These are phyloP conservation scores for Adelognathus sp. DNA, from an alignment of 2,888 invertebrate genomes.

Conservation along the genomic window DNA sequence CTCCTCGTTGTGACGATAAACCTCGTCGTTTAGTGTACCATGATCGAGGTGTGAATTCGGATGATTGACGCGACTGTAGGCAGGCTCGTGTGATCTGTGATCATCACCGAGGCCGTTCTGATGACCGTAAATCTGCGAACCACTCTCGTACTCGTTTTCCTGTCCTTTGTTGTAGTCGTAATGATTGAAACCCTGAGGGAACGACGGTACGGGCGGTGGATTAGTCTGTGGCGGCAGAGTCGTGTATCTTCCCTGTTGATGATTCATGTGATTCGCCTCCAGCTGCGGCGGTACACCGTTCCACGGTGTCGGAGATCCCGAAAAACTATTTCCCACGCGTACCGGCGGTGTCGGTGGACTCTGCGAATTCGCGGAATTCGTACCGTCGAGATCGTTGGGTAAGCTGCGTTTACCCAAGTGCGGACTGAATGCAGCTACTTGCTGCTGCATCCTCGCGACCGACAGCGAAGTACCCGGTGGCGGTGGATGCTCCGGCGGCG, in stretches of 20 bases:
- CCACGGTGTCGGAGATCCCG: conserved; percentile 76
- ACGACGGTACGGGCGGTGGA: conserved; percentile 76
- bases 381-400: conserved; percentile 74
- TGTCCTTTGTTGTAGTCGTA: conserved; percentile 78
- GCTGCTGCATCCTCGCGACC: conserved; percentile 68
- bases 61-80: conserved; percentile 68
- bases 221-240: conserved; percentile 79
- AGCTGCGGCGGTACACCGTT: conserved; percentile 66
- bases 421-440: conserved; percentile 74
- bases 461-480: conserved; percentile 78
- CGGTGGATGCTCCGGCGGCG: conserved; percentile 85
- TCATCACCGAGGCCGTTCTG: conserved; percentile 75
- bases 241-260: conserved; percentile 72
- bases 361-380: conserved; percentile 74
- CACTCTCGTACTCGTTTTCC: conserved; percentile 80
- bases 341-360: conserved; percentile 78
- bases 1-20: conserved; percentile 77
- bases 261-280: conserved; percentile 63
- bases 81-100: conserved; percentile 69
- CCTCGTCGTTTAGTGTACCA: conserved; percentile 73
- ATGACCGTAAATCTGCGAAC: conserved; percentile 79
- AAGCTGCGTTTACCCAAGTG: conserved; percentile 75
- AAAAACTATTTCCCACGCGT: conserved; percentile 72
- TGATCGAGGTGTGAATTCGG: conserved; percentile 72
- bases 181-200: conserved; percentile 77